Evolutionary conservation across 1,140 invertebrate species (phyloP).

Genomic region (Aphelenchoides besseyi): DNA sequence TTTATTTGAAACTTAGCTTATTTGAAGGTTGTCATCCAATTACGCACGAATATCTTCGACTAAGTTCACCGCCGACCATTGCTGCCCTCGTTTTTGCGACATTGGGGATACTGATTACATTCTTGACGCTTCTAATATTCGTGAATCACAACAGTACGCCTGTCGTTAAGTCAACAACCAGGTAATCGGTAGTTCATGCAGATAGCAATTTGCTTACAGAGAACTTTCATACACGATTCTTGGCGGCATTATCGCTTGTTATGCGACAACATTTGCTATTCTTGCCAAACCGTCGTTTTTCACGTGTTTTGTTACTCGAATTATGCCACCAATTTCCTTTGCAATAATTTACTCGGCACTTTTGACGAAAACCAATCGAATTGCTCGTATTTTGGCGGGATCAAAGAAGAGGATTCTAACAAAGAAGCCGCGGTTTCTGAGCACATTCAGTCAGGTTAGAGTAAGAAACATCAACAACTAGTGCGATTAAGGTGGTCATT

Average conservation of each 20-base stretch:
- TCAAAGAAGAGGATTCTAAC: conserved; percentile 78
- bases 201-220: no score
- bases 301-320: conserved; percentile 69
- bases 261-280: conserved; percentile 70
- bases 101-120: conserved; percentile 70
- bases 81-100: conserved; percentile 69
- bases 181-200: background rate
- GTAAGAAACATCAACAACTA: conserved; percentile 15
- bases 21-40: conserved; percentile 43
- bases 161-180: conserved; percentile 69
- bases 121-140: conserved; percentile 69
- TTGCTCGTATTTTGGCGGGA: conserved; percentile 77
- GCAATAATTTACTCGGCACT: conserved; percentile 79
- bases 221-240: conserved; percentile 73
- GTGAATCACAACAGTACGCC: conserved; percentile 71
- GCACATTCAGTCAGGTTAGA: conserved; percentile 69
- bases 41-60: conserved; percentile 65
- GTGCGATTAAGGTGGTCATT: conserved; percentile 58
- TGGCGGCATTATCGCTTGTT: conserved; percentile 68
- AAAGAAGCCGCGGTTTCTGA: conserved; percentile 72
- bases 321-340: conserved; percentile 69
- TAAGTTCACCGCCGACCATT: conserved; percentile 68
- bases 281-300: conserved; percentile 71
- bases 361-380: conserved; percentile 80
- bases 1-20: background rate